These are phyloP conservation scores for Alca torda DNA, from an alignment of 2,797 vertebrate genomes.

Conservation along the genomic window DNA sequence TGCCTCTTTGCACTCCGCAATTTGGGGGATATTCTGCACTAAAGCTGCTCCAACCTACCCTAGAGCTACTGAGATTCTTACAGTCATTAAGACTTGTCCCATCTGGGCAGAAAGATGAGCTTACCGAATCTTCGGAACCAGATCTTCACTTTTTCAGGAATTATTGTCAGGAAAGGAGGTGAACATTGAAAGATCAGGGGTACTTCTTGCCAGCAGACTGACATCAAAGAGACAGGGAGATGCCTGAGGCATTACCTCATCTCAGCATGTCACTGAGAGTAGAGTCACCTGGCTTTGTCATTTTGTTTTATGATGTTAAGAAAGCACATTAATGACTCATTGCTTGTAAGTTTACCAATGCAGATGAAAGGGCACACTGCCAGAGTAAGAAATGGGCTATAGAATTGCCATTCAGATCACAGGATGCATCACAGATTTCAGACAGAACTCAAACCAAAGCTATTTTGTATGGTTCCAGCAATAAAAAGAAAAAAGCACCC, in stretches of 20 bases:
- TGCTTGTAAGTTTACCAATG: not conserved
- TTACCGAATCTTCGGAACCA: not conserved
- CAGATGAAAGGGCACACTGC: not conserved
- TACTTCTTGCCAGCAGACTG: not conserved
- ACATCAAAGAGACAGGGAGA: not conserved
- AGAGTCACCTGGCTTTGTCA: not conserved
- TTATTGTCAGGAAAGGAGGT: not conserved
- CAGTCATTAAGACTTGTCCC: not conserved
- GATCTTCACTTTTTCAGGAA: not conserved
- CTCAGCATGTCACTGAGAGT: not conserved
- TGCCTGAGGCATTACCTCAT: not conserved
- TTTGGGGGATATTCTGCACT: not conserved
- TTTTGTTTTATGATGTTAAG: not conserved
- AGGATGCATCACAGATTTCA: not conserved
- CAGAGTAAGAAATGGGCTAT: not conserved
- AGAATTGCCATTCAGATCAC: not conserved
- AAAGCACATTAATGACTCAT: not conserved
- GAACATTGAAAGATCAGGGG: not conserved
- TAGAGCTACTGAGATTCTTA: not conserved
- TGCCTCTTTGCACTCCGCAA: not conserved
- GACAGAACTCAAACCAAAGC: not conserved
- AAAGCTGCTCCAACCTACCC: not conserved
- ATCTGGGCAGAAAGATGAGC: not conserved
- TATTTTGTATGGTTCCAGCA: not conserved
- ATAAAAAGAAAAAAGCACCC: not conserved